Base-by-base conservation (phyloP, 2,888 invertebrate species). In the Drosophila maculinotata region DNA sequence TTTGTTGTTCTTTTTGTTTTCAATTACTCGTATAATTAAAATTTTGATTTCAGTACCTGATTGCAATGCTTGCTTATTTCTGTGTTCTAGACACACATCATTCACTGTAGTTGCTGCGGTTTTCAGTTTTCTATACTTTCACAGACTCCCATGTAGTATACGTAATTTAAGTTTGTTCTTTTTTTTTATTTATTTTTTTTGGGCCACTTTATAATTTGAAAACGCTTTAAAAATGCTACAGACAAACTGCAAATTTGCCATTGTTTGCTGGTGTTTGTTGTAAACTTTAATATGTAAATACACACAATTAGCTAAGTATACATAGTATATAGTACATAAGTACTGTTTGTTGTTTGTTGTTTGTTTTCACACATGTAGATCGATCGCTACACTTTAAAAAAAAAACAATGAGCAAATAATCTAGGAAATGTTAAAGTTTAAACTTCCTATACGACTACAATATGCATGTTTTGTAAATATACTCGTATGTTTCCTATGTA, bases 1-100 rank as follows among this genome's bases (percentile, higher is more conserved):
- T 36, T 20, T 8, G 7, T 3, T 33, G n/a, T 42, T 58, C 17
- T 15, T 23, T 57, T 52, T 15, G 6, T 25, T 17, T 39, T 35
- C 41, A 48, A 39, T 60, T 48, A 48, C 36, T 64, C 70, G 23
- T 31, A 52, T 65, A 69, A 52, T 65, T 54, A 79, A 75, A 87
- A 88, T 86, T 86, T 86, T 86, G 86, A 86, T 86, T 86, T 77
- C 62, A 72, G 58, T 84, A 88, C 88, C 86, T 88, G 86, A 88
- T 86, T 88, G 75, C 78, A 88, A 84, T 79, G 58, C 56, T 67
- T 69, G 51, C 56, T 48, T 17, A 56, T 57, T 70, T n/a, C n/a
- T 56, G 35, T 66, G 45, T 9, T 54, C 51, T 44, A 68, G 62
- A 67, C 64, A 68, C 68, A 69, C 66, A 74, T 42, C 66, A 77